Evolutionary conservation across 2,113 vertebrate genomes (phyloP).

Genomic region (Caretta caretta): DNA sequence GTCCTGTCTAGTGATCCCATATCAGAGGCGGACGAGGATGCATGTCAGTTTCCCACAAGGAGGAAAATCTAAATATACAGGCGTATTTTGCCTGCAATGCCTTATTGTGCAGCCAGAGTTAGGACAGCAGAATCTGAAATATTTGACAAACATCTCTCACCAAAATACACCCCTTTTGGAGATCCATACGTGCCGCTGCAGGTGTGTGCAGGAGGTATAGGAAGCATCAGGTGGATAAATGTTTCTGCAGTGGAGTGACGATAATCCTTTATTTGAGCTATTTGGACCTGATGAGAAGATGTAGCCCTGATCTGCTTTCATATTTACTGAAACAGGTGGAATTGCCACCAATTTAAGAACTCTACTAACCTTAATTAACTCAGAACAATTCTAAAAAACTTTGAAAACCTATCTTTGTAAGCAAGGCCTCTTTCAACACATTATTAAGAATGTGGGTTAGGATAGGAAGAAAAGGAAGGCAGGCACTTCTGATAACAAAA

Average conservation of each 20-base stretch:
- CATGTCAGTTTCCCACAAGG: neutral
- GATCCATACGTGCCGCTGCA: neutral
- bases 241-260: neutral
- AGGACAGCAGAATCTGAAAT: neutral
- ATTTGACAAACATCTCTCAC: neutral
- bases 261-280: neutral
- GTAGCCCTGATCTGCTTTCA: neutral
- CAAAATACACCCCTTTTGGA: neutral
- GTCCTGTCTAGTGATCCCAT: conserved; percentile 3
- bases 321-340: neutral
- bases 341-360: conserved; percentile 4
- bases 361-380: neutral
- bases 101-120: neutral
- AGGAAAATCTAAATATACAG: neutral
- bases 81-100: neutral
- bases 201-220: neutral
- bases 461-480: neutral
- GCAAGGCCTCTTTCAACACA: neutral
- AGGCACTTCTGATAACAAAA: neutral
- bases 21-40: neutral
- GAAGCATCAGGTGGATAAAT: neutral
- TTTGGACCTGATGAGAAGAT: neutral
- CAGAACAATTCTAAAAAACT: neutral
- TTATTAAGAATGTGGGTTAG: neutral
- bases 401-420: neutral